Base-by-base conservation (phyloP, 2,797 vertebrate species). In the Florisuga fusca region DNA sequence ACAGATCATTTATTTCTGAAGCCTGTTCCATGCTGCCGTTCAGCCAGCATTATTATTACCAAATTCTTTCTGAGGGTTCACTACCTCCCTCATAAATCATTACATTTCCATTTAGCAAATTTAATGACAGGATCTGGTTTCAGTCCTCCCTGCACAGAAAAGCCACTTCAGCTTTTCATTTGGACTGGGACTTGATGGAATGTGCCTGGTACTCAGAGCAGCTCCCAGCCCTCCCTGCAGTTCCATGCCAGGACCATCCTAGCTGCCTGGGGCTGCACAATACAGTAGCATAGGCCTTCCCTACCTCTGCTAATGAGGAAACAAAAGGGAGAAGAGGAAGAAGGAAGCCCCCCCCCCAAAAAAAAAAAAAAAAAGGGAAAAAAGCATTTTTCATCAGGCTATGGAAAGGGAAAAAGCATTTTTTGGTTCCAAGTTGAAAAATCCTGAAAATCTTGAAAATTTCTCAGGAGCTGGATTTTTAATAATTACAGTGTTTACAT, bases 51-150 rank as follows among this genome's bases (percentile, higher is more conserved):
- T 79, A 64, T 82, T 92, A 85, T 73, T 91, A 87, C 77, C 2
- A 3, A 84, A 89, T 94, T 76, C 84, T 62, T 96, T 94, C 81
- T 87, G 71, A 85, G 69, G 23, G 48, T 89, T 94, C 55, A 53
- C 79, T 93, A 62, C 77, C 62, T 87, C 72, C 43, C 55, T 87
- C 67, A 71, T 94, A 96, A 95, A 94, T 92, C 93, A 84, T 86
- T 94, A 61, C 1, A 0, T 85, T 90, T 63, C 74, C 62, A 88
- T 80, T 94, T 95, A 87, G 81, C 38, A 90, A 76, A 89, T 92
- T 87, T 92, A 94, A 96, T 93, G 81, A 85, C 64, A 78, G 84
- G 84, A 92, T 94, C 95, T 96, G 93, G 73, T 93, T 96, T 91
- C 96, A 94, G 90, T 92, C 90, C 63, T 93, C 61, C 59, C 33